Conservation (phyloP, 2,113 vertebrate genomes). For the Marmota monax region DNA sequence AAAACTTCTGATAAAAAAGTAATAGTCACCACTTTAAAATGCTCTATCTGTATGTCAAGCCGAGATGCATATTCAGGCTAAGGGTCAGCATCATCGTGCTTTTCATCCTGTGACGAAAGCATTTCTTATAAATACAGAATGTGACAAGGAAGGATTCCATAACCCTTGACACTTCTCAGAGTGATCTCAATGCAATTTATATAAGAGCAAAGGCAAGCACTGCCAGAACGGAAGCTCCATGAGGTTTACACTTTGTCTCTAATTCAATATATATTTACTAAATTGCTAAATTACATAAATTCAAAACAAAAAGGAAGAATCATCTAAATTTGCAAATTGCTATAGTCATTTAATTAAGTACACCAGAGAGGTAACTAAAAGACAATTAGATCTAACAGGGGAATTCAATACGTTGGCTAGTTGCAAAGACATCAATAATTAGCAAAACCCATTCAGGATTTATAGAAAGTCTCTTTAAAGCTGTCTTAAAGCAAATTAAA, state of each 20-base stretch:
- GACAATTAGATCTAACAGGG: not conserved
- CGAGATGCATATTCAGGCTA: not conserved
- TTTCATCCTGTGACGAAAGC: not conserved
- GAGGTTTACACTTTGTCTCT: not conserved
- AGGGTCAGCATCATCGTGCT: not conserved
- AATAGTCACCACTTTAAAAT: not conserved
- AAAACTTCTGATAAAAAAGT: not conserved
- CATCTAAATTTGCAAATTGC: not conserved
- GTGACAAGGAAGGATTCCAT: not conserved
- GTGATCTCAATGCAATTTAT: not conserved
- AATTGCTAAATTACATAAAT: not conserved
- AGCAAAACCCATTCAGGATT: not conserved
- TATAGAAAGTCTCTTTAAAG: not conserved
- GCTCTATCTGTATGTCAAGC: not conserved
- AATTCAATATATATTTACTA: not conserved
- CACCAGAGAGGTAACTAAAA: not conserved
- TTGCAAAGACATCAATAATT: slow-evolving; percentile 46
- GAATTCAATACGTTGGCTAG: not conserved
- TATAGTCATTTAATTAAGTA: not conserved
- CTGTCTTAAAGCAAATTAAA: not conserved
- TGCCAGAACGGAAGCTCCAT: not conserved
- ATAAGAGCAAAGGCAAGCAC: not conserved
- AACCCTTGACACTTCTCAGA: not conserved
- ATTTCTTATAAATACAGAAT: not conserved
- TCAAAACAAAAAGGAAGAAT: not conserved